Evolutionary conservation across 2,797 vertebrate genomes (phyloP), one percentile per base, ranked within the genome.

Genomic region (Neostethus bicornis): DNA sequence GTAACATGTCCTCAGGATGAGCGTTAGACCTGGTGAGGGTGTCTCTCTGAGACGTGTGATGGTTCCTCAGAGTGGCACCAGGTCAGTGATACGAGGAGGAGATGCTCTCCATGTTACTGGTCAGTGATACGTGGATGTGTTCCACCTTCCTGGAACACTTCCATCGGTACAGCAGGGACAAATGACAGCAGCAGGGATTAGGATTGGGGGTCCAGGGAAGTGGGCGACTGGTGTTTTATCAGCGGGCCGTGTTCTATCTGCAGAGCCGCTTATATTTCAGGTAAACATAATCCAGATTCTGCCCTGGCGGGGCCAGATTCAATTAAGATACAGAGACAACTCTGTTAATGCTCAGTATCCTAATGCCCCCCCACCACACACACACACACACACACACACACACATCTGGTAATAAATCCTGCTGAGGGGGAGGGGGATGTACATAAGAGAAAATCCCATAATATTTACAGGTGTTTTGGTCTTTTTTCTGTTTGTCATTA

Each of bases 281-380:
- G 92, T 92, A 92, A 92, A 93, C 90, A 91, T 91, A 92, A 92
- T 90, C 91, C 90, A 91, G 90, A 91, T 90, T 90, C 83, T 45
- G 88, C 84, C 86, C 85, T 86, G 74, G 89, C 88, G 78, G 88
- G 89, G 85, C 84, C 87, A 93, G 92, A 93, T 93, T 92, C 91
- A 92, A 93, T 93, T 93, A 92, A 93, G 92, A 93, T 93, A 93
- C 89, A 83, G 86, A 85, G 85, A 91, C 88, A 91, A 91, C 90
- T 92, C 91, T 92, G 90, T 92, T 93, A 93, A 93, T 92, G 85
- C 88, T 56, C 87, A 66, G 55, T 91, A 92, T 93, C 91, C 92
- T 92, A 93, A 93, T 92, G 91, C 90, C 87, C 84, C 85, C 82
- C 87, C 87, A n/a, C n/a, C n/a, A n/a, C n/a, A n/a, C n/a, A n/a